These are phyloP conservation scores for Gadus macrocephalus DNA, from an alignment of 2,113 vertebrate genomes.

Conservation along the genomic window DNA sequence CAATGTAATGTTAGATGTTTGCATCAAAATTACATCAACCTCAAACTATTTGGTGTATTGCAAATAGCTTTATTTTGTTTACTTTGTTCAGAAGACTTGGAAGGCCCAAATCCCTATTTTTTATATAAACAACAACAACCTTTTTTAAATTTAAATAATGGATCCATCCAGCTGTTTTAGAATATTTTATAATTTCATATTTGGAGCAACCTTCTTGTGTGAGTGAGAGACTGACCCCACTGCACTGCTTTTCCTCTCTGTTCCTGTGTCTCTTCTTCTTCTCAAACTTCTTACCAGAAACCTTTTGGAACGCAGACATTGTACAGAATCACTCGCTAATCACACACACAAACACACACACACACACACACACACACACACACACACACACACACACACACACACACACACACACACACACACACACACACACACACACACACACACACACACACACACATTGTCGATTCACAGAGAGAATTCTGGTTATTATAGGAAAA, in stretches of 20 bases:
- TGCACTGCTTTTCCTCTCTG: no score
- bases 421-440: slow-evolving; percentile 48
- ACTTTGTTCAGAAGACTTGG: no score
- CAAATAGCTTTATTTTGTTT: no score
- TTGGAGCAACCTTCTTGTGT: slow-evolving; percentile 38
- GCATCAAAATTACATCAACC: no score
- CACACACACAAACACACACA: slow-evolving; percentile 33
- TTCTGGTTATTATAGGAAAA: slow-evolving; percentile 49
- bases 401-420: slow-evolving; percentile 35
- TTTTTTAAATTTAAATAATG: no score
- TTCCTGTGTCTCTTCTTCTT: slow-evolving; percentile 1
- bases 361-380: slow-evolving; percentile 35
- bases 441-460: slow-evolving; percentile 58
- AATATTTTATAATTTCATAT: no score
- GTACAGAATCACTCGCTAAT: slow-evolving; percentile 5
- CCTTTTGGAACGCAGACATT: no score
- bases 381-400: slow-evolving; percentile 37
- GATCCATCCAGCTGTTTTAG: no score
- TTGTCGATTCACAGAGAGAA: slow-evolving; percentile 58
- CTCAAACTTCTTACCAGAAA: slow-evolving; percentile 16
- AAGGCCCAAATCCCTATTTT: no score
- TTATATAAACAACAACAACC: no score
- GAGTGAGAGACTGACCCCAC: not conserved
- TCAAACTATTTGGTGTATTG: no score
- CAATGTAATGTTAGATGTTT: no score